Percentiles rank a stretch among this genome's conserved stretches.
Evolutionary conservation across 1,140 invertebrate species (phyloP).

Genomic region (Drosophila tani): DNA sequence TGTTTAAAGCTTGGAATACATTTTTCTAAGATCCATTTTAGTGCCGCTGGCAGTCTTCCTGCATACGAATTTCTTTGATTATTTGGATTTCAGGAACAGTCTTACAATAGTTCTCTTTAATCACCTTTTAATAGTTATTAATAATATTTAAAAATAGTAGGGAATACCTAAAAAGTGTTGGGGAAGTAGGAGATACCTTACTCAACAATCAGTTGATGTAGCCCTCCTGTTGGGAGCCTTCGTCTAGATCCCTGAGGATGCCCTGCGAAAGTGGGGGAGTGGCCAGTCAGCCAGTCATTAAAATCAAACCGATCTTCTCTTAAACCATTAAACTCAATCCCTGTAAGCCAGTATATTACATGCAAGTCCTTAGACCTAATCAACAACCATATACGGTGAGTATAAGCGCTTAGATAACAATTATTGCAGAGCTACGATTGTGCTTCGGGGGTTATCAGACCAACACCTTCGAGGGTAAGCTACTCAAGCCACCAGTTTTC

Average conservation of each 20-base stretch:
- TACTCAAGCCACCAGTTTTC: conserved; percentile 14
- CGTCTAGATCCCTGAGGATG: conserved; percentile 64
- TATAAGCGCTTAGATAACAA: not conserved
- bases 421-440: not conserved
- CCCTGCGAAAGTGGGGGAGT: conserved; percentile 58
- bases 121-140: conserved; percentile 3
- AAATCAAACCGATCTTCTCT: conserved; percentile 1
- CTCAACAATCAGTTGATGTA: conserved; percentile 44
- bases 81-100: not conserved
- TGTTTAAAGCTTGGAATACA: not conserved
- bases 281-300: conserved; percentile 44
- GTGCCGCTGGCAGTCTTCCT: not conserved
- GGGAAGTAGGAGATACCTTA: conserved; percentile 50
- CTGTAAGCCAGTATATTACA: conserved; percentile 12
- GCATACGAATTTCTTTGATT: not conserved
- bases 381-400: conserved; percentile 19
- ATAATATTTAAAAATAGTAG: not conserved
- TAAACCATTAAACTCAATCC: conserved; percentile 5
- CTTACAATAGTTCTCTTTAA: not conserved
- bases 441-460: conserved; percentile 4
- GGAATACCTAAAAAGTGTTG: not conserved
- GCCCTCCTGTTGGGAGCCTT: conserved; percentile 43
- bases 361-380: conserved; percentile 15
- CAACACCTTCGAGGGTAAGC: conserved; percentile 27
- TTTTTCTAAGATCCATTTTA: not conserved